Evolutionary conservation across 2,888 invertebrate species (phyloP).

Genomic region (Diarsia brunnea): DNA sequence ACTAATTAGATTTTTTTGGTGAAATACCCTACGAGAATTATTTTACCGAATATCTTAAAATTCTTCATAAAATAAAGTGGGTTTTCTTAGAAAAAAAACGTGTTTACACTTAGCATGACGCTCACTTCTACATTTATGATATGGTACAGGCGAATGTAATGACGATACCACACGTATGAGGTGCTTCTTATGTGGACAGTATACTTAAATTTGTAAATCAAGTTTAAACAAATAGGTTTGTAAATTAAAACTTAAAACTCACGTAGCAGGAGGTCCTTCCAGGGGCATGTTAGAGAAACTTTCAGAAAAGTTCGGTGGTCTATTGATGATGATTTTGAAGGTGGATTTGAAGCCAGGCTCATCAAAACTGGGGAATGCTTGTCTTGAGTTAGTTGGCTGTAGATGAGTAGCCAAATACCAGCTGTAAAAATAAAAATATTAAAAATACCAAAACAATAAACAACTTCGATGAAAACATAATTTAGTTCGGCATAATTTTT

Average conservation of each 20-base stretch:
- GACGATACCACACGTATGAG: background rate
- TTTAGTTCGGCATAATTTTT: background rate
- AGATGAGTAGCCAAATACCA: conserved; percentile 95
- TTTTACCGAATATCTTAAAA: too few species aligned
- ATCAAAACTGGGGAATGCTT: conserved; percentile 96
- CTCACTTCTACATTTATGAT: too few species aligned
- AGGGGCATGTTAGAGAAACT: conserved; percentile 84
- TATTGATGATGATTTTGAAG: conserved; percentile 90
- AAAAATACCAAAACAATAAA: too few species aligned
- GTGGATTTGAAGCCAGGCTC: conserved; percentile 93
- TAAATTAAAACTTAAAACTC: conserved; percentile 59
- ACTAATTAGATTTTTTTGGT: too few species aligned
- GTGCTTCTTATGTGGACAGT: background rate
- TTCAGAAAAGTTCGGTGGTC: conserved; percentile 77
- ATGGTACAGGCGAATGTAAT: too few species aligned
- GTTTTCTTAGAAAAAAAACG: too few species aligned
- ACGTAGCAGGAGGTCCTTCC: conserved; percentile 68
- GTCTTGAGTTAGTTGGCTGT: conserved; percentile 94
- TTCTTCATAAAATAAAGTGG: too few species aligned
- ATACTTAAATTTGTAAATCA: background rate
- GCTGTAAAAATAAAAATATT: conserved; percentile 80
- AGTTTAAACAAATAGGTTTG: background rate
- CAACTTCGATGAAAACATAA: background rate
- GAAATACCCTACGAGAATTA: too few species aligned
- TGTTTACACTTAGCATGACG: too few species aligned